Percentiles rank a stretch among this genome's conserved stretches.
Conservation (phyloP, 2,888 invertebrate species). For the Leptopterna dolabrata region DNA sequence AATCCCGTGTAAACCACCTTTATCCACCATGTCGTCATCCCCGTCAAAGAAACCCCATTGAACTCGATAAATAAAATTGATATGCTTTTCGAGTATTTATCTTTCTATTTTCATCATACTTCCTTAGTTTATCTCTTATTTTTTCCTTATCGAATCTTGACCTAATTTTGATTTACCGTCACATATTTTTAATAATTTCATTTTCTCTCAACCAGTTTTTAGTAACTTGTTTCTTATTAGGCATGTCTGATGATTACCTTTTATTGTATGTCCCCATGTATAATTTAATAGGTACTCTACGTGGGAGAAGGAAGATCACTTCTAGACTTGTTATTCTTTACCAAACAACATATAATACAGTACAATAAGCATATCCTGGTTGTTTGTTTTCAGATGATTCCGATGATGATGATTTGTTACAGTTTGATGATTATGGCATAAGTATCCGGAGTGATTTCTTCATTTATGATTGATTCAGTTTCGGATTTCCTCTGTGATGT, state of each 20-base stretch:
- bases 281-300: constrained; percentile 13
- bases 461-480: too few relatives aligned
- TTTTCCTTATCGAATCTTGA: neutral
- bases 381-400: constrained; percentile 15
- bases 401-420: neutral
- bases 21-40: neutral
- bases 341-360: neutral
- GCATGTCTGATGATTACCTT: neutral
- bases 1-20: neutral
- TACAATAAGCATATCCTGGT: neutral
- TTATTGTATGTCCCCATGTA: neutral
- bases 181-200: neutral
- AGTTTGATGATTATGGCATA: too few relatives aligned
- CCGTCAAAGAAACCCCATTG: neutral
- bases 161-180: neutral
- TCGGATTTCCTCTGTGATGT: neutral
- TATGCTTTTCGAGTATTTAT: neutral
- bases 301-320: constrained; percentile 14
- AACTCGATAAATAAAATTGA: neutral
- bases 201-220: neutral
- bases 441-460: too few relatives aligned
- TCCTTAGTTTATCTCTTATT: neutral
- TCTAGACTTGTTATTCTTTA: neutral
- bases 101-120: neutral
- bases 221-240: neutral